These are phyloP conservation scores for Malurus elegans DNA, from an alignment of 2,113 vertebrate species.

Conservation along the genomic window DNA sequence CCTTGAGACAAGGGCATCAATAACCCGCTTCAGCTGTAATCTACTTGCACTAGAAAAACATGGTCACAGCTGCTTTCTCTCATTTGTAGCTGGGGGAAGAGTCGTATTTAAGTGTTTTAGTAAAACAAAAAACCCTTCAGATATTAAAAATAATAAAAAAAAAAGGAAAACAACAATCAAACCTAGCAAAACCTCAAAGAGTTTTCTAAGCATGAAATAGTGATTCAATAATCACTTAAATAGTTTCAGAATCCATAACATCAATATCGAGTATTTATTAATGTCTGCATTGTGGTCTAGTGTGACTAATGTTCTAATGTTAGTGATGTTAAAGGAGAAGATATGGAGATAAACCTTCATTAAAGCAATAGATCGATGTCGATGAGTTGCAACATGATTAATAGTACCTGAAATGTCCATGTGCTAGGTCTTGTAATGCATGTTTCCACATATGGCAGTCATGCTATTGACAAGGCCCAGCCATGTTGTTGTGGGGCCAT, in stretches of 20 bases:
- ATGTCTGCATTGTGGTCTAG: not conserved
- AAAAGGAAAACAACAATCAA: not conserved
- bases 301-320: not conserved
- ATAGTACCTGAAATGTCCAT: not conserved
- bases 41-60: not conserved
- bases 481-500: not conserved
- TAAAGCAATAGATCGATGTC: not conserved
- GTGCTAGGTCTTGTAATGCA: not conserved
- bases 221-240: not conserved
- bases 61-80: not conserved
- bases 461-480: not conserved
- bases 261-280: not conserved
- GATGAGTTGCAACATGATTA: not conserved
- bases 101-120: not conserved
- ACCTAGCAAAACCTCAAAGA: not conserved
- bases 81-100: not conserved
- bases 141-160: not conserved
- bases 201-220: not conserved
- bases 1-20: not conserved
- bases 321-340: not conserved
- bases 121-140: not conserved
- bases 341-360: not conserved
- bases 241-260: not conserved
- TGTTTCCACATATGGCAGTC: not conserved
- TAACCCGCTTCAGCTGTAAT: not conserved